Conservation (phyloP, 2,797 vertebrate species). For the Alcedo quadribrachys region DNA sequence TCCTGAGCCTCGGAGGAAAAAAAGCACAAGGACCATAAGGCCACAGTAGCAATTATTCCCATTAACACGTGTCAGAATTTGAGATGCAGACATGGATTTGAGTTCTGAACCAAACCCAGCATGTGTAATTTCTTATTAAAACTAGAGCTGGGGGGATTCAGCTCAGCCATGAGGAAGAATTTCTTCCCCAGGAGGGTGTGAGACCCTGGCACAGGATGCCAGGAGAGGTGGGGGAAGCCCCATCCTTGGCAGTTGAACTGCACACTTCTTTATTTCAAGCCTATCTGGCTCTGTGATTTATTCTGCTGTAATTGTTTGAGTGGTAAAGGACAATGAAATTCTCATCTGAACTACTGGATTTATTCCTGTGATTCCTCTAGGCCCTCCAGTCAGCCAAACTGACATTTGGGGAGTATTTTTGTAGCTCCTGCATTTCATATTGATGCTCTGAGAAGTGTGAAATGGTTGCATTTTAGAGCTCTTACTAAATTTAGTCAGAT, state of each 20-base stretch:
- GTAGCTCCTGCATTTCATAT: not conserved
- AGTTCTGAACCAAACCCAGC: not conserved
- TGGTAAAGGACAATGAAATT: not conserved
- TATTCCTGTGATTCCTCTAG: not conserved
- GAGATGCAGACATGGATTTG: not conserved
- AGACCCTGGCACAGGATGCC: too few relatives aligned
- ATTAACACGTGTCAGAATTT: not conserved
- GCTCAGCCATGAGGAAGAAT: too few relatives aligned
- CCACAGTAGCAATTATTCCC: not conserved
- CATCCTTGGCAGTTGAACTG: not conserved
- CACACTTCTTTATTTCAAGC: not conserved
- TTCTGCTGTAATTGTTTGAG: not conserved
- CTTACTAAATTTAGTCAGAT: not conserved
- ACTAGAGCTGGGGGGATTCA: too few relatives aligned
- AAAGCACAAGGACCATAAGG: not conserved
- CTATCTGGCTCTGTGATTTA: slow-evolving; percentile 5
- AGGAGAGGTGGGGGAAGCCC: too few relatives aligned
- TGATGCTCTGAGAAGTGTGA: not conserved
- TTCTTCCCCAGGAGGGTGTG: too few relatives aligned
- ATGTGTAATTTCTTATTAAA: too few relatives aligned
- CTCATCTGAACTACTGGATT: not conserved
- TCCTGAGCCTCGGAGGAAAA: not conserved
- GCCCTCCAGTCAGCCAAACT: not conserved
- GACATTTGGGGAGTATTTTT: not conserved
- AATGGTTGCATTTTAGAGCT: not conserved